Evolutionary conservation across 2,797 vertebrate genomes (phyloP).

Genomic region (Scomberomorus guttatus): DNA sequence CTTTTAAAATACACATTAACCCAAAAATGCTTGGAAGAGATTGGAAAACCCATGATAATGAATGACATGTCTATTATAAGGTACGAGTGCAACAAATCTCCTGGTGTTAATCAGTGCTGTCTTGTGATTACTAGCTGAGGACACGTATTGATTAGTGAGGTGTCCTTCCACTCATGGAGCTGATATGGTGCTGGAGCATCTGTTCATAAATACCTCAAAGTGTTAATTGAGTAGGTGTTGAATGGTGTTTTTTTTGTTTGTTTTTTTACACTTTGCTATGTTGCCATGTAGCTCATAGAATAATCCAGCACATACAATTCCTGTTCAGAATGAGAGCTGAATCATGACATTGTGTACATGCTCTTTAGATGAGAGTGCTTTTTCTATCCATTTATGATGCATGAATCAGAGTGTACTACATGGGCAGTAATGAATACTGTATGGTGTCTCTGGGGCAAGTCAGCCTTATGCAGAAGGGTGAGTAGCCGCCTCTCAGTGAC

Average conservation of each 20-base stretch:
- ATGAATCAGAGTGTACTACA: slow-evolving; percentile 35
- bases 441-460: slow-evolving; percentile 24
- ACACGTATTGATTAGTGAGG: slow-evolving; percentile 33
- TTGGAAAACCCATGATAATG: background rate
- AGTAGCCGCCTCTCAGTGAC: slow-evolving; percentile 23
- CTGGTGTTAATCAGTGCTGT: slow-evolving; percentile 30
- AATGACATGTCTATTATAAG: slow-evolving; percentile 28
- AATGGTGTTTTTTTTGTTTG: background rate
- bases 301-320: slow-evolving; percentile 18
- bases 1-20: slow-evolving; percentile 1
- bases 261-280: slow-evolving; percentile 24
- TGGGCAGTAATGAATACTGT: slow-evolving; percentile 51
- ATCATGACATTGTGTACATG: slow-evolving; percentile 8
- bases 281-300: slow-evolving; percentile 11
- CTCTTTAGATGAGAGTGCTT: slow-evolving; percentile 14
- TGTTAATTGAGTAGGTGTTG: slow-evolving; percentile 40
- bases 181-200: slow-evolving; percentile 32
- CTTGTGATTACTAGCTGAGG: slow-evolving; percentile 38
- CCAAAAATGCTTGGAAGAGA: background rate
- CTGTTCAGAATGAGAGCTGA: background rate
- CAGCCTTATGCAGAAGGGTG: slow-evolving; percentile 9
- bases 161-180: slow-evolving; percentile 7
- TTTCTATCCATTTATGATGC: slow-evolving; percentile 56
- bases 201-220: slow-evolving; percentile 30
- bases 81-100: background rate